Conservation (phyloP, 2,888 invertebrate species). For the Ischnus inquisitorius region DNA sequence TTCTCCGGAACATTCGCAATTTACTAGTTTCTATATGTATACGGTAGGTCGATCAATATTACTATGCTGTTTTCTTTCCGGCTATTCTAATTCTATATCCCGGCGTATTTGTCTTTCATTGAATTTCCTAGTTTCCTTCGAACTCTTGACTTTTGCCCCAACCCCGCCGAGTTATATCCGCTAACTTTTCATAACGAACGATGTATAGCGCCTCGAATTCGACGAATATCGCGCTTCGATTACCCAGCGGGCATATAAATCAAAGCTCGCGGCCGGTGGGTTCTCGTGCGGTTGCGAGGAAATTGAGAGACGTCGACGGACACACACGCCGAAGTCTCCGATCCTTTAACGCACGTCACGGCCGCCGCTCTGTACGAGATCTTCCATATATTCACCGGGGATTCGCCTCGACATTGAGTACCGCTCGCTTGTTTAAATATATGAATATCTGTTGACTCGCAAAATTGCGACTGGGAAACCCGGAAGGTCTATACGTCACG, state of each 20-base stretch:
- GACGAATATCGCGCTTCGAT: slow-evolving; percentile 71
- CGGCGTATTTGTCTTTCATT: neutral
- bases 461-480: too few relatives aligned
- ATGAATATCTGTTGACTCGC: neutral
- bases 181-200: slow-evolving; percentile 7
- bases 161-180: neutral
- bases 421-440: neutral
- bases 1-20: slow-evolving; percentile 82
- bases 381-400: slow-evolving; percentile 24
- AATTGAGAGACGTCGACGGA: slow-evolving; percentile 36
- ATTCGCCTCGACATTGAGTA: slow-evolving; percentile 46
- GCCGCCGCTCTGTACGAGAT: slow-evolving; percentile 23
- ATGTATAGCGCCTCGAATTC: slow-evolving; percentile 56
- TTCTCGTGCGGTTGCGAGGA: neutral
- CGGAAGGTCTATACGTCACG: too few relatives aligned
- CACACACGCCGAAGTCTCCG: slow-evolving; percentile 29
- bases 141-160: neutral
- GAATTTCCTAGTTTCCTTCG: neutral
- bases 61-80: neutral
- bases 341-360: slow-evolving; percentile 44
- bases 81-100: neutral
- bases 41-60: neutral
- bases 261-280: neutral
- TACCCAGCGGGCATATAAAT: slow-evolving; percentile 57
- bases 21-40: slow-evolving; percentile 72